A percentile compares a stretch with the other conserved stretches of the same genome.
These are phyloP conservation scores for Podargus strigoides DNA, from an alignment of 2,797 vertebrate species.

Conservation along the genomic window DNA sequence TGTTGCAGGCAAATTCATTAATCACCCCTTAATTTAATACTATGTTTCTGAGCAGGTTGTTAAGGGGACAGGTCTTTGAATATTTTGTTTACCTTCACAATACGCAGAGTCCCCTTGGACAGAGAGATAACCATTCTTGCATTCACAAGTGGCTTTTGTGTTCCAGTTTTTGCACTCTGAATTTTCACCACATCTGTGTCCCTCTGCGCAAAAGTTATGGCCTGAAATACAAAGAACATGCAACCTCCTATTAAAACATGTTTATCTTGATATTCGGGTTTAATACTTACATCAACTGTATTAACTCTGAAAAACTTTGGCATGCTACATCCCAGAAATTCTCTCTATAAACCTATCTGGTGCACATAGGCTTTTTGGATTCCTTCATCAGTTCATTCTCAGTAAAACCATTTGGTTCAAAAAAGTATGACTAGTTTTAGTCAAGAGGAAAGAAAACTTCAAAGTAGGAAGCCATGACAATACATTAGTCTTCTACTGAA, in stretches of 20 bases:
- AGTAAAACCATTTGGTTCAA: neutral
- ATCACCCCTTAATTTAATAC: neutral
- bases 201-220: conserved; percentile 93
- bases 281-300: neutral
- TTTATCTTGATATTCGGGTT: neutral
- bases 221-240: conserved; percentile 73
- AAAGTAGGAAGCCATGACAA: neutral
- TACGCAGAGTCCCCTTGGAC: conserved; percentile 87
- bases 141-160: conserved; percentile 90
- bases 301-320: neutral
- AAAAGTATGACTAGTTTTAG: neutral
- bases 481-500: neutral
- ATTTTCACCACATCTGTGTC: conserved; percentile 90
- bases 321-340: neutral
- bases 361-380: neutral
- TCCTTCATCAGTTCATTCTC: neutral
- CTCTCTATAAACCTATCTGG: neutral
- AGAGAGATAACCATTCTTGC: conserved; percentile 86
- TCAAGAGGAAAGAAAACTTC: neutral
- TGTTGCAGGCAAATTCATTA: neutral
- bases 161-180: conserved; percentile 92
- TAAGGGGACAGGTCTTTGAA: neutral
- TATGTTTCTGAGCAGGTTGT: neutral
- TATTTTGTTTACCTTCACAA: conserved; percentile 86
- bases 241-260: neutral